Conservation (phyloP, 2,113 vertebrate genomes). For the Odocoileus hemionus region DNA sequence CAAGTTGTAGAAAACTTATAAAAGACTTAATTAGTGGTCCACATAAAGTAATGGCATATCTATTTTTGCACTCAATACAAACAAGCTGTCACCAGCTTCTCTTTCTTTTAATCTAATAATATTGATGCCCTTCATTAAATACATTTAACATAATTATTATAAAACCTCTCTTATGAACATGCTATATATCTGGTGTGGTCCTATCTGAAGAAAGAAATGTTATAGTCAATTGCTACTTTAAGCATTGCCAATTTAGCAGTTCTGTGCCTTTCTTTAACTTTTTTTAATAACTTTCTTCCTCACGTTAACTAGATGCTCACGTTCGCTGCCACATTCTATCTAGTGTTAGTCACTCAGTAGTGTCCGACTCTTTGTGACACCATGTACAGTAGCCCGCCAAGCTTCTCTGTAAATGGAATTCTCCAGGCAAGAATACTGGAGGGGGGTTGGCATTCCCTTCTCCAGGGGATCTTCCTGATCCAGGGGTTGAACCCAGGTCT, state of each 20-base stretch:
- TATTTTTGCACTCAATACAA: not conserved
- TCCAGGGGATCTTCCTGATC: not conserved
- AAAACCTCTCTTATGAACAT: not conserved
- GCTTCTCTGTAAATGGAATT: not conserved
- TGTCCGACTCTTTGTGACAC: not conserved
- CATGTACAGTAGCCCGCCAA: not conserved
- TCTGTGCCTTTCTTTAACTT: not conserved
- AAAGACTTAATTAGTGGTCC: not conserved
- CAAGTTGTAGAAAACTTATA: constrained; percentile 2
- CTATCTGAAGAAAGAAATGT: not conserved
- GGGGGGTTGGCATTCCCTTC: not conserved
- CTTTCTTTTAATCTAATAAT: constrained; percentile 20
- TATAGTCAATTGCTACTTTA: not conserved
- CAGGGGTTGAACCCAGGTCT: not conserved
- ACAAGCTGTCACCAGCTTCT: not conserved
- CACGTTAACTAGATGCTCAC: not conserved
- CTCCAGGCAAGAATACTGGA: not conserved
- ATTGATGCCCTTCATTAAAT: not conserved
- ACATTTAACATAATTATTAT: not conserved
- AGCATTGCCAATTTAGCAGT: not conserved
- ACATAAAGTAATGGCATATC: not conserved
- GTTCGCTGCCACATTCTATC: not conserved
- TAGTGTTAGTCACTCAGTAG: not conserved
- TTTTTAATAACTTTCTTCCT: not conserved
- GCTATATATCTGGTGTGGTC: not conserved